These are phyloP conservation scores for Bembecia ichneumoniformis DNA, from an alignment of 2,888 invertebrate genomes.

Conservation along the genomic window DNA sequence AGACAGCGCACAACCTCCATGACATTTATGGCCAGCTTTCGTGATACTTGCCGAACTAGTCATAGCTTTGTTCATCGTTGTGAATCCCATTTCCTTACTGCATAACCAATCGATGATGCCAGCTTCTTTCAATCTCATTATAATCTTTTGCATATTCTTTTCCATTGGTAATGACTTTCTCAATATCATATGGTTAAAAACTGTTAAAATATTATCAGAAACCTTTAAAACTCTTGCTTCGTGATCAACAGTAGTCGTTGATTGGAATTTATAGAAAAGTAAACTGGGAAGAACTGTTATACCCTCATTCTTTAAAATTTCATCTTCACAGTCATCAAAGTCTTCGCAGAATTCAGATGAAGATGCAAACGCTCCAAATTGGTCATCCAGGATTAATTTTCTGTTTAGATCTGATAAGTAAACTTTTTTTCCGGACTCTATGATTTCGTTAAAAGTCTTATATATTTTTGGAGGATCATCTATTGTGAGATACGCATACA, in stretches of 20 bases:
- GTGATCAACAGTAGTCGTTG: conserved; percentile 29
- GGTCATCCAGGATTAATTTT: conserved; percentile 24
- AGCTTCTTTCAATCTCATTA: conserved; percentile 38
- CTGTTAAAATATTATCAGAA: conserved; percentile 31
- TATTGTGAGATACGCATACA: conserved; percentile 49
- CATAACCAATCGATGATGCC: conserved; percentile 24
- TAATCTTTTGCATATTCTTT: conserved; percentile 20
- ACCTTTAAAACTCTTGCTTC: conserved; percentile 39
- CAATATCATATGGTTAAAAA: conserved; percentile 49
- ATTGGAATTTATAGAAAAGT: conserved; percentile 32
- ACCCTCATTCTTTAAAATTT: conserved; percentile 28
- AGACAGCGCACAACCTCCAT: conserved; percentile 40
- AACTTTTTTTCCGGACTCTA: conserved; percentile 28
- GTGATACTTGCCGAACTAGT: conserved; percentile 30
- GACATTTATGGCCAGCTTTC: conserved; percentile 42
- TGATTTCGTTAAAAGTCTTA: conserved; percentile 33
- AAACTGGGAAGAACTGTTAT: conserved; percentile 33
- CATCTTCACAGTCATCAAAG: conserved; percentile 32
- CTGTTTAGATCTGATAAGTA: conserved; percentile 19
- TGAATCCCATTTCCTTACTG: conserved; percentile 31
- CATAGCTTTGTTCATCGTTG: conserved; percentile 28
- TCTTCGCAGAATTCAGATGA: conserved; percentile 21
- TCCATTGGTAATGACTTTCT: conserved; percentile 29
- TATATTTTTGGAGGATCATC: conserved; percentile 32
- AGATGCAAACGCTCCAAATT: conserved; percentile 24